Evolutionary conservation across 37 sponge, comb jelly and placozoan species (phyloP), one percentile per base, ranked within the genome.

Genomic region (Spongia lamella): DNA sequence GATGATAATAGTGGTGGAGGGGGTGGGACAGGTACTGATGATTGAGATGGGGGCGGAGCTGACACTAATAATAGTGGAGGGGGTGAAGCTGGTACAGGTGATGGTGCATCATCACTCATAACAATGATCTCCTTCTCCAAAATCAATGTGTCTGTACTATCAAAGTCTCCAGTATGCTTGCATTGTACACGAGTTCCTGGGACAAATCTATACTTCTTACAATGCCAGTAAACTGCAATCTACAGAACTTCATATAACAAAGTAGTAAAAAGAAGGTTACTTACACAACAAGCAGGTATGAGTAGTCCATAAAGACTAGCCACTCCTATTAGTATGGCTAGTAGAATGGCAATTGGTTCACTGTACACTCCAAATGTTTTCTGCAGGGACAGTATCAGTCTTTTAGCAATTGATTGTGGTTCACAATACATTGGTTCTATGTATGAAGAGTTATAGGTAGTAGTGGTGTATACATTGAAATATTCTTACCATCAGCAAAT

Each of bases 371-470:
- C 19, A 37, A 84, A 70, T n/a, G 20, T 70, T 34, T 63, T 63
- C 57, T 77, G 71, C 38, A 77, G 19, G 0, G 36, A 39, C 53
- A 77, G 78, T 1, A 49, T 35, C 26, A 32, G n/a, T 13, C 20
- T 32, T 20, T 1, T 49, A 14, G 17, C 3, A 16, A 72, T 5
- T 50, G 77, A 70, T 16, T 70, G 64, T 21, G 65, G 64, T 1
- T 38, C 38, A 30, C 85, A 84, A 49, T 53, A 55, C 78, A 84
- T 69, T 0, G 58, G 53, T 20, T 77, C 85, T 84, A 35, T 61
- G 59, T 33, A 3, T 19, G 51, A 16, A 57, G 37, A 0, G 36
- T 19, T 7, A 57, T 24, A 9, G 3, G 17, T 71, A 63, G 3
- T 51, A 49, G 21, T 47, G 52, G 15, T 16, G 7, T 60, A 11